Percentiles rank a stretch among this genome's conserved stretches.
phyloP scores from a whole-genome alignment of 2,888 invertebrate species.

The Hanleya hanleyi region DNA sequence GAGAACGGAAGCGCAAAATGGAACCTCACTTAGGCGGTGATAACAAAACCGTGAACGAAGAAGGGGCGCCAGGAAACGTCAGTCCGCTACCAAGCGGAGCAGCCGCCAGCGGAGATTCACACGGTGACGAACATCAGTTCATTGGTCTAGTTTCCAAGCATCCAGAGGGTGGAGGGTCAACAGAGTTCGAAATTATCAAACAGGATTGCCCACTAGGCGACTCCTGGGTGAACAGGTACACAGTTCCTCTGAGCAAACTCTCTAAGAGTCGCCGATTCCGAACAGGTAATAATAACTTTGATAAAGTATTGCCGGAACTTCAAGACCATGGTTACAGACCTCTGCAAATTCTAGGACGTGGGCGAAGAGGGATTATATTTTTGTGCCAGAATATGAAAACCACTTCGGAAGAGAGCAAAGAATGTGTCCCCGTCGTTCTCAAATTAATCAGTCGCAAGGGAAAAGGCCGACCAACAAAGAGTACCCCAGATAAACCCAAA shows the following conservation, averaged over 20 bases:
- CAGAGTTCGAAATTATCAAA: conserved; percentile 39
- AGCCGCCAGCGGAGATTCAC: conserved; percentile 50
- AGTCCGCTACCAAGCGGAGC: conserved; percentile 1
- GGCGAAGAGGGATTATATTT: conserved; percentile 56
- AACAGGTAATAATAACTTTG: conserved; percentile 60
- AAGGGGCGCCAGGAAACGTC: not conserved
- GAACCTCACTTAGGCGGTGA: conserved; percentile 62
- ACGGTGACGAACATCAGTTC: conserved; percentile 45
- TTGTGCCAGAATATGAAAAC: conserved; percentile 55
- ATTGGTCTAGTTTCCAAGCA: conserved; percentile 43
- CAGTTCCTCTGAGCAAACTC: conserved; percentile 54
- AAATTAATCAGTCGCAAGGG: conserved; percentile 49
- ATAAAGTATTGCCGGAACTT: conserved; percentile 59
- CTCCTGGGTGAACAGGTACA: conserved; percentile 60
- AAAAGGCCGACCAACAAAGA: conserved; percentile 44
- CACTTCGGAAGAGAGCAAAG: conserved; percentile 44
- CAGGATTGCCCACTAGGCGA: conserved; percentile 64
- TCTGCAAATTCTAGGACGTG: conserved; percentile 58
- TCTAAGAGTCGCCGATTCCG: conserved; percentile 47
- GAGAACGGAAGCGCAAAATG: conserved; percentile 58
- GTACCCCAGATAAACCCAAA: conserved; percentile 17
- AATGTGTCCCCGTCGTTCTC: conserved; percentile 55
- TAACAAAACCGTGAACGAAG: conserved; percentile 27
- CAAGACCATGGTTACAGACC: conserved; percentile 58
- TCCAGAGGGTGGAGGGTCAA: conserved; percentile 19